Evolutionary conservation across 2,888 invertebrate species (phyloP).

Genomic region (Physocephala rufipes): DNA sequence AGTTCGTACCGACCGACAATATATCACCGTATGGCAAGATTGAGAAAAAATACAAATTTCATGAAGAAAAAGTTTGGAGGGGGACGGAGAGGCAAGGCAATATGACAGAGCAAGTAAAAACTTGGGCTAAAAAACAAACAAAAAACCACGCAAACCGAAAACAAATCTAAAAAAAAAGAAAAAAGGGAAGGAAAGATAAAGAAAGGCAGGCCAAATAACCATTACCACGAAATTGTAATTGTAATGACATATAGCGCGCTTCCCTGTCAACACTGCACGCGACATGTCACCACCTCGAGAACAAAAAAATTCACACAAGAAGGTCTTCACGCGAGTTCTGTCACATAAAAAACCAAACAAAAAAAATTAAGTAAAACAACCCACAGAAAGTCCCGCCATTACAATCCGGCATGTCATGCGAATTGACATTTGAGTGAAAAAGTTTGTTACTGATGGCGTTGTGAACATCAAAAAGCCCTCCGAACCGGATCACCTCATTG

Average conservation of each 20-base stretch:
- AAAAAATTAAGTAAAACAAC: background rate
- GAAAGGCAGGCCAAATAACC: background rate
- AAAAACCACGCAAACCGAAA: background rate
- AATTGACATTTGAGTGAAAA: no score
- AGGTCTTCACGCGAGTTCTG: background rate
- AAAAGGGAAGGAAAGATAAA: background rate
- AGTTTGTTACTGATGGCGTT: no score
- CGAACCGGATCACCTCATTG: background rate
- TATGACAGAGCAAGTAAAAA: background rate
- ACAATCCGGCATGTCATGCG: no score
- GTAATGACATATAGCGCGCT: constrained; percentile 6
- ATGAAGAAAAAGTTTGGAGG: no score
- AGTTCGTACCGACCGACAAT: no score
- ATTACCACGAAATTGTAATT: constrained; percentile 10
- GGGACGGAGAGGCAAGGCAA: no score
- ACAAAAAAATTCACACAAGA: constrained; percentile 6
- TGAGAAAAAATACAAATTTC: no score
- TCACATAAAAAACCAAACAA: background rate
- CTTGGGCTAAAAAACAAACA: background rate
- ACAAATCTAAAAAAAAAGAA: background rate
- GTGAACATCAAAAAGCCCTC: constrained; percentile 1
- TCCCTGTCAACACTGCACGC: constrained; percentile 29
- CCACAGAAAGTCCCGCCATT: no score
- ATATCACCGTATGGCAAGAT: no score
- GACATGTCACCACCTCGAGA: constrained; percentile 14